These are phyloP conservation scores for Mastacembelus armatus DNA, from an alignment of 2,797 vertebrate genomes.

Conservation along the genomic window DNA sequence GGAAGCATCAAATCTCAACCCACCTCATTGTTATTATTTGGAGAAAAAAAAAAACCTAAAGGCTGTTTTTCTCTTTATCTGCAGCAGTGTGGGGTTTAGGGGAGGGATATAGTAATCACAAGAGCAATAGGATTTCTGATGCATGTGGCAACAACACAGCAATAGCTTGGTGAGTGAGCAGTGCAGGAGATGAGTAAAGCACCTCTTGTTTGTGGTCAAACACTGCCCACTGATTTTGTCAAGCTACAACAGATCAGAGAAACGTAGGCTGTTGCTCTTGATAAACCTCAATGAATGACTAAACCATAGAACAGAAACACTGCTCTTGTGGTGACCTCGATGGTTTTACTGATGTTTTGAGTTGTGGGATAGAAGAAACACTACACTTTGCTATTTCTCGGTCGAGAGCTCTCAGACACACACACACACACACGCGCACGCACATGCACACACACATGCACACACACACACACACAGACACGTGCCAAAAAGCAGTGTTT, in stretches of 20 bases:
- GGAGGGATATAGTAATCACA: constrained; percentile 40
- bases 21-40: constrained; percentile 11
- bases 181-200: constrained; percentile 42
- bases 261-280: constrained; percentile 12
- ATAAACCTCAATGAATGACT: constrained; percentile 28
- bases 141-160: constrained; percentile 34
- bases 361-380: constrained; percentile 1
- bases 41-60: constrained; percentile 21
- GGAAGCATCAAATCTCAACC: constrained; percentile 11
- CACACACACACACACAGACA: too few species aligned
- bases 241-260: constrained; percentile 18
- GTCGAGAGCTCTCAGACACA: constrained; percentile 25
- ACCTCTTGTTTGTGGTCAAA: constrained; percentile 16
- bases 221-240: constrained; percentile 23
- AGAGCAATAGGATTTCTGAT: constrained; percentile 57
- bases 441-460: constrained; percentile 25
- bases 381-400: constrained; percentile 5
- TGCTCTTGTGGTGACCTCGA: constrained; percentile 32
- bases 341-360: constrained; percentile 26
- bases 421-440: too few species aligned
- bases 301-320: constrained; percentile 10
- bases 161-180: constrained; percentile 26
- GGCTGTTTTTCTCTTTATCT: constrained; percentile 12
- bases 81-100: not conserved
- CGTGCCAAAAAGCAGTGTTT: too few species aligned